Base-by-base conservation (phyloP, 2,888 invertebrate species). In the Cryptocephalus moraei region DNA sequence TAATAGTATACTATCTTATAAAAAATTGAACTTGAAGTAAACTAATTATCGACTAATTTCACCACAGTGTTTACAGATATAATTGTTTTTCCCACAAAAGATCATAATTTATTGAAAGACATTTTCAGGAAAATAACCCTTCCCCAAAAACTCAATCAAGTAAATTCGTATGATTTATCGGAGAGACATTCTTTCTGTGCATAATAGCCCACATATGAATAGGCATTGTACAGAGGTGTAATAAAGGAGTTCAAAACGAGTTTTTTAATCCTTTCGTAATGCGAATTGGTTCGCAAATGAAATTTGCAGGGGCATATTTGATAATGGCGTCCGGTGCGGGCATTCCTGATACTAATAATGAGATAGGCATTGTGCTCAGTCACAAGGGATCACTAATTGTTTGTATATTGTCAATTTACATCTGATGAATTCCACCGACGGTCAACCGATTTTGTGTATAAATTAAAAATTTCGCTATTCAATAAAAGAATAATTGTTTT, bases 391-490 rank as follows among this genome's bases (percentile, higher is more conserved):
- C 64, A 56, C 66, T 68, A 68, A 69, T 69, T 69, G 68, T 69
- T 69, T 69, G 69, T 68, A 66, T 68, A 69, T 69, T 68, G 69
- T 65, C 68, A 68, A 69, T 68, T 68, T 68, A 64, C 67, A 67
- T 67, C 55, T 65, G 67, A 68, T 67, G 64, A 66, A 65, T 66
- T 64, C 61, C 59, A 56, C 56, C 58, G 49, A 54, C 53, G 46
- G 49, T 52, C 50, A 53, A 52, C 53, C 52, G 48, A 53, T 54
- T 56, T 51, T 46, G 45, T 44, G 45, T 46, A 50, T 47, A 54
- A 55, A 57, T 56, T 56, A 56, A 59, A 61, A 60, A 56, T 58
- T 58, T 54, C 55, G 44, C 57, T 57, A 57, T 56, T 55, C 54
- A 53, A 58, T 58, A 54, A 56, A 59, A 57, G 55, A 49, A 52